phyloP scores from a whole-genome alignment of 2,888 invertebrate species.

The Drosophila mercatorum region DNA sequence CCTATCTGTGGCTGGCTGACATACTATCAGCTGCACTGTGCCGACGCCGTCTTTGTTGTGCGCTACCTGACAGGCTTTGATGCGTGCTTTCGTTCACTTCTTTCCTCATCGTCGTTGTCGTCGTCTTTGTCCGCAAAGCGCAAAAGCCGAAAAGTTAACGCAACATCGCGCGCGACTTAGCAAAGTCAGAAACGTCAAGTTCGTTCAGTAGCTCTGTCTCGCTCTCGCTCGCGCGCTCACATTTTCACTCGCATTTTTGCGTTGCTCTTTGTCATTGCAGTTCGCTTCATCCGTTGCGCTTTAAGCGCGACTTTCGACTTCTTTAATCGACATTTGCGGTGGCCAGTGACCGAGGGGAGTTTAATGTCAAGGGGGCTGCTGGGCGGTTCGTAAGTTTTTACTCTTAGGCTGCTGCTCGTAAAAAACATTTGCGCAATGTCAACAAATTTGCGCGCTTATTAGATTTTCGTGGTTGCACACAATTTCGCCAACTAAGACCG shows the following conservation, averaged over 20 bases:
- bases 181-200: slow-evolving; percentile 45
- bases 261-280: slow-evolving; percentile 19
- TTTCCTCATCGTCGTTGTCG: neutral
- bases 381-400: slow-evolving; percentile 25
- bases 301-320: slow-evolving; percentile 40
- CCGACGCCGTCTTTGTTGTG: slow-evolving; percentile 17
- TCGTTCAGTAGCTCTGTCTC: slow-evolving; percentile 20
- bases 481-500: slow-evolving; percentile 79
- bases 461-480: slow-evolving; percentile 80
- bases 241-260: neutral
- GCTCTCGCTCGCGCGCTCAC: neutral
- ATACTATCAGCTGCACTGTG: slow-evolving; percentile 30
- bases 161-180: slow-evolving; percentile 57
- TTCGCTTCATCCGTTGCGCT: slow-evolving; percentile 19
- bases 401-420: slow-evolving; percentile 61
- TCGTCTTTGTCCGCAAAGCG: slow-evolving; percentile 33
- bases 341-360: neutral
- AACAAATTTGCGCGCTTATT: slow-evolving; percentile 80
- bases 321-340: slow-evolving; percentile 29
- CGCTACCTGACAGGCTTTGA: slow-evolving; percentile 9
- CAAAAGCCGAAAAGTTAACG: slow-evolving; percentile 64
- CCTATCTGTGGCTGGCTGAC: slow-evolving; percentile 27
- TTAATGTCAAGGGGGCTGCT: neutral
- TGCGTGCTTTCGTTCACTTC: neutral
- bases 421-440: slow-evolving; percentile 80